phyloP scores from a whole-genome alignment of 1,140 invertebrate genomes.

The Drosophila erecta region DNA sequence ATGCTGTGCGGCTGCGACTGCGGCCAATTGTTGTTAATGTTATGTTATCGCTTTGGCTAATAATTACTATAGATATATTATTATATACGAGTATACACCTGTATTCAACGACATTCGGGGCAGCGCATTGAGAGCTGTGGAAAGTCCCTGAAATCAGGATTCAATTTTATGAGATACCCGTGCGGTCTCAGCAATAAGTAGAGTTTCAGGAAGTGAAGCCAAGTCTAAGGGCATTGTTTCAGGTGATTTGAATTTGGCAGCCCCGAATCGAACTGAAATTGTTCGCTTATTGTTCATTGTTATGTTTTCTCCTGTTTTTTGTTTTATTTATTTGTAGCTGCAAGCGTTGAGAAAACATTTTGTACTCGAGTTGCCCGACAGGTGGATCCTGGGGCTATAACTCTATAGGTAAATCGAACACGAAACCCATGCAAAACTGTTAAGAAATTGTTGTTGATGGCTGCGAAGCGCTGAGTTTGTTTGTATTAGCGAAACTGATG shows the following conservation, averaged over 20 bases:
- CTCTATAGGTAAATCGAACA: neutral
- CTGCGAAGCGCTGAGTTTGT: constrained; percentile 7
- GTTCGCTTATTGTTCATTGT: constrained; percentile 15
- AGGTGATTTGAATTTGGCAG: neutral
- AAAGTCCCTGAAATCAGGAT: neutral
- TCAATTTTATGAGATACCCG: neutral
- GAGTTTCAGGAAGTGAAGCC: neutral
- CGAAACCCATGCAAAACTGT: constrained; percentile 5
- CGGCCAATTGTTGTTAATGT: constrained; percentile 67
- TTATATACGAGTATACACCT: constrained; percentile 12
- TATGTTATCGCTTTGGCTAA: constrained; percentile 46
- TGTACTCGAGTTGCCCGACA: constrained; percentile 4
- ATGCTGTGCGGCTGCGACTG: constrained; percentile 58
- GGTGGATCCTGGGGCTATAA: constrained; percentile 28
- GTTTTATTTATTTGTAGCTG: constrained; percentile 5
- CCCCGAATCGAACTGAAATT: constrained; percentile 23
- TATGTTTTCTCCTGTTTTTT: constrained; percentile 3
- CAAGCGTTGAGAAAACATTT: constrained; percentile 7
- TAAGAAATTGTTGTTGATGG: constrained; percentile 43
- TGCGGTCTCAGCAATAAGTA: too few relatives aligned
- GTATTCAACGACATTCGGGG: constrained; percentile 22
- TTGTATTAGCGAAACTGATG: constrained; percentile 23
- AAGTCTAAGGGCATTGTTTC: too few relatives aligned
- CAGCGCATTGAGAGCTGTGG: neutral
- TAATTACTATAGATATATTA: constrained; percentile 32